phyloP scores from a whole-genome alignment of 2,113 vertebrate species.

The Plecturocebus donacophilus region DNA sequence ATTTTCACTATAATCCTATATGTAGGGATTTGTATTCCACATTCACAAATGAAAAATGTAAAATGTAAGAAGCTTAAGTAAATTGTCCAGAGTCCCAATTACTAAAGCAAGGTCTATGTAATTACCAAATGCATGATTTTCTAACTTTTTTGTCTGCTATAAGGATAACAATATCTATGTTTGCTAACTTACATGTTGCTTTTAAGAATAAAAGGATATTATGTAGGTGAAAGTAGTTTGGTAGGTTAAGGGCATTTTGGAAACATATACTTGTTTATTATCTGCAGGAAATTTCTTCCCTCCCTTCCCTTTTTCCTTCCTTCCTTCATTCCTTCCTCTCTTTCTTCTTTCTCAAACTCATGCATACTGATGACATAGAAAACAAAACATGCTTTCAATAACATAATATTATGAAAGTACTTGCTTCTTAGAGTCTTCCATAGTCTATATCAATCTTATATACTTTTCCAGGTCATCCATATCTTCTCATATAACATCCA shows the following conservation, averaged over 20 bases:
- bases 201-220: not conserved
- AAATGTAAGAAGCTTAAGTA: conserved; percentile 12
- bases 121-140: conserved; percentile 7
- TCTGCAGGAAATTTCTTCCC: not conserved
- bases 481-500: not conserved
- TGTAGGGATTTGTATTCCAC: not conserved
- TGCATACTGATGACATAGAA: not conserved
- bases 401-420: not conserved
- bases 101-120: not conserved
- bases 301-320: not conserved
- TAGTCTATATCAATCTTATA: not conserved
- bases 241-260: not conserved
- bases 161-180: not conserved
- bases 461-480: not conserved
- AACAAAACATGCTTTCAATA: not conserved
- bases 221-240: not conserved
- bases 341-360: not conserved
- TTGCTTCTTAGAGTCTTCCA: not conserved
- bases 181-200: not conserved
- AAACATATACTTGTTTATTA: not conserved
- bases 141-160: conserved; percentile 12
- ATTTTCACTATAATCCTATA: not conserved
- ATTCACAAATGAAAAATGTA: conserved; percentile 14
- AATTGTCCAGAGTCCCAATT: not conserved
- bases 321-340: not conserved